These are phyloP conservation scores for Brachypodius melanocephalos DNA, from an alignment of 2,113 vertebrate genomes.

Conservation along the genomic window DNA sequence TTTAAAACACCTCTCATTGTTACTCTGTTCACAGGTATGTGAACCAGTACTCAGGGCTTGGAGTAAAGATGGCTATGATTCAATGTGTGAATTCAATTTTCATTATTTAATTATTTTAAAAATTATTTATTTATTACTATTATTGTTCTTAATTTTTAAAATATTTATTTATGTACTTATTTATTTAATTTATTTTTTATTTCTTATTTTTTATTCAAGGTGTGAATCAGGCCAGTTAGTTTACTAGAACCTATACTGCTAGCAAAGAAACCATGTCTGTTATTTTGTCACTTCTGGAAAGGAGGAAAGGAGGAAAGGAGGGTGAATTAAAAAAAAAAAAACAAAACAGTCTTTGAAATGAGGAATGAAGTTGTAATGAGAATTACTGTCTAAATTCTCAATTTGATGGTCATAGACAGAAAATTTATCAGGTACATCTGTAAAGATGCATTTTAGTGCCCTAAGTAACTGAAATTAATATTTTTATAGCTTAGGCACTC, in stretches of 20 bases:
- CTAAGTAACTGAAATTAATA: not conserved
- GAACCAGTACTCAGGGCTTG: not conserved
- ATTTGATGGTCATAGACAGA: not conserved
- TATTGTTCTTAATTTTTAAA: no score
- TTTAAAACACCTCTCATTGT: not conserved
- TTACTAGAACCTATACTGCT: not conserved
- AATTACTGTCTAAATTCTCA: not conserved
- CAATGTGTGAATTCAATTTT: no score
- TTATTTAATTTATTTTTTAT: no score
- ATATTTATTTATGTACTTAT: no score
- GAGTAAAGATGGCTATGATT: not conserved
- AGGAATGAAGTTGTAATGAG: not conserved
- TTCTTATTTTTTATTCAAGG: no score
- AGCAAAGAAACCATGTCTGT: not conserved
- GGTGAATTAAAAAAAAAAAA: not conserved
- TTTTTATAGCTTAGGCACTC: not conserved
- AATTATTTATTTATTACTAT: no score
- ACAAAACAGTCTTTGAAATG: not conserved
- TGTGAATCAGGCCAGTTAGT: not conserved
- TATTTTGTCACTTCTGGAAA: not conserved
- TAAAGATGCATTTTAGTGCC: not conserved
- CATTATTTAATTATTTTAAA: no score
- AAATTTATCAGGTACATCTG: not conserved
- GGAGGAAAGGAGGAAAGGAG: not conserved
- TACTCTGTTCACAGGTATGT: not conserved